Evolutionary conservation across 2,888 invertebrate species (phyloP), one percentile per base, ranked within the genome.

Genomic region (Lycaena phlaeas): DNA sequence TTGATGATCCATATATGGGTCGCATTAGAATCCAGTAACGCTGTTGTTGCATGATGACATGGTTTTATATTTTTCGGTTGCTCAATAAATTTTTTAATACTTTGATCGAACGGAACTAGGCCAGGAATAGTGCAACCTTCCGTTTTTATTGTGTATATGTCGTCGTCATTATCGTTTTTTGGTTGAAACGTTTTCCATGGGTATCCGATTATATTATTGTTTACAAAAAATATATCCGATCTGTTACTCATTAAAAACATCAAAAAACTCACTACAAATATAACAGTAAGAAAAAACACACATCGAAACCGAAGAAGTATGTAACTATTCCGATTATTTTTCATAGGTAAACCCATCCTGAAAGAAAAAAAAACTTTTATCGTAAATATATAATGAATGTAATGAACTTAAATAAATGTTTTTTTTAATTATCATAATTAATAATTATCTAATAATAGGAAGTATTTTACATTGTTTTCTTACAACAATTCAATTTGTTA

Each of bases 71-170:
- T 64, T 18, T 70, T 65, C 4, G 87, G 87, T 9, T 68, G 67
- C 38, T 68, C 62, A 31, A 89, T 78, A 53, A 86, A 90, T 46
- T 77, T 74, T 48, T 68, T 76, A 18, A 90, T 75, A 27, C 73
- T 68, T 3, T 79, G 65, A 57, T 91, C 89, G 50, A 87, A 87
- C 0, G 90, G 87, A 49, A 87, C 79, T 53, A 91, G 68, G 1
- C 85, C 85, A 0, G 91, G 90, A 50, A 92, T 90, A 6, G 87
- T 87, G 59, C 92, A 92, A 14, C 91, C 91, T 43, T 81, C 71
- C 5, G 89, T 90, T 56, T 86, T 84, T 38, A 91, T 87, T 2
- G 88, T 73, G 52, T 79, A 89, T 48, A 59, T 59, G 40, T 63
- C 55, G 31, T 67, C 69, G 1, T 52, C 46, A n/a, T 59, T 49